Base-by-base conservation (phyloP, 1,140 invertebrate species). In the Rhagoletis pomonella region DNA sequence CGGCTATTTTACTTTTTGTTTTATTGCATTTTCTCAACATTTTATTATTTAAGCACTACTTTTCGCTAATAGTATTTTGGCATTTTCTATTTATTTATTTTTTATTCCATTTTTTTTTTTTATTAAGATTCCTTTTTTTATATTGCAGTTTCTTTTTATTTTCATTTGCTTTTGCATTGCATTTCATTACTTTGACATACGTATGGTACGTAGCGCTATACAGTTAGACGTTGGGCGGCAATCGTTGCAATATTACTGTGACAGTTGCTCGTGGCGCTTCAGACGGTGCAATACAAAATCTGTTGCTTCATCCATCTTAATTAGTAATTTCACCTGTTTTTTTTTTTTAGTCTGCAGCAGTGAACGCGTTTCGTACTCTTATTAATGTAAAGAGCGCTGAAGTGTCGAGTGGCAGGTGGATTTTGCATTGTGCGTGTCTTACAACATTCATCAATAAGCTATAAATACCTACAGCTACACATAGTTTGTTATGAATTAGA, bases 251-350 rank as follows among this genome's bases (percentile, higher is more conserved):
- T 81, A 81, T n/a, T 14, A n/a, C 47, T 58, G 73, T 55, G 73
- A 81, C 73, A 81, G 73, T 81, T 81, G 73, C 5, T 81, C 73
- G 73, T 81, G 73, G 73, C 73, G 73, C 73, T 47, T 81, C 73
- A 50, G 73, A 55, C 73, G 19, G 73, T 81, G 73, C 73, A 19
- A 29, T 81, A 81, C 73, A 81, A 81, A 81, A 81, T 19, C 44
- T 42, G 73, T 44, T 10, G 47, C 14, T 81, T n/a, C 73, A 58
- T 81, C 19, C 73, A 58, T 81, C 19, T 42, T 10, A 81, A 19
- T 55, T 10, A 29, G 29, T 29, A 55, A 55, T 6, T 81, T 81
- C 73, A 81, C 73, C 73, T 81, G 73, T 55, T 29, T 29, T 29
- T 29, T 29, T 29, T 29, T 29, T 29, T 29, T n/a, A 7, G 14